Evolutionary conservation across 2,888 invertebrate species (phyloP).

Genomic region (Epinotia bilunana): DNA sequence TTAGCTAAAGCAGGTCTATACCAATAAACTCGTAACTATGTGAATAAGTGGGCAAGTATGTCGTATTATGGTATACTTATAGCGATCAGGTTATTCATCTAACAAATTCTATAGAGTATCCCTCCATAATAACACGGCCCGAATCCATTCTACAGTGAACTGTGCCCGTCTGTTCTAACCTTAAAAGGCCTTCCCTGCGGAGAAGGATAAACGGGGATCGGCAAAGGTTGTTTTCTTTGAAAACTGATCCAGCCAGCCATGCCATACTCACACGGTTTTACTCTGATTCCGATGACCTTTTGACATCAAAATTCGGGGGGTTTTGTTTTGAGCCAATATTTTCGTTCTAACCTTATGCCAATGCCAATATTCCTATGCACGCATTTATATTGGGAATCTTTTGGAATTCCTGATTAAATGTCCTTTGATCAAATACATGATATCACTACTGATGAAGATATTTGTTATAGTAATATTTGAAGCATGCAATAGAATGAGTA

Average conservation of each 20-base stretch:
- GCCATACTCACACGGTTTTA: constrained; percentile 54
- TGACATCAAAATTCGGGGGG: constrained; percentile 19
- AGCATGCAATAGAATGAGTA: no score
- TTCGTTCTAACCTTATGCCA: neutral
- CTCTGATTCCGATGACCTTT: constrained; percentile 52
- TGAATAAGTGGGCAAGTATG: no score
- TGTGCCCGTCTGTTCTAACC: neutral
- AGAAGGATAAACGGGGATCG: constrained; percentile 58
- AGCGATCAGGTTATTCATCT: no score
- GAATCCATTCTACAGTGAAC: neutral
- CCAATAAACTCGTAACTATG: no score
- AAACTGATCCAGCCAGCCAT: constrained; percentile 63
- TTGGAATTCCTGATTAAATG: neutral
- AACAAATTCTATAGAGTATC: no score
- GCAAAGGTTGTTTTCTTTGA: constrained; percentile 69
- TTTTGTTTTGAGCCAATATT: constrained; percentile 22
- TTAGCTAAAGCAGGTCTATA: no score
- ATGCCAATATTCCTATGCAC: neutral
- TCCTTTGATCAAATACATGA: no score
- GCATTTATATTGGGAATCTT: neutral
- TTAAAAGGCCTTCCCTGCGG: constrained; percentile 48
- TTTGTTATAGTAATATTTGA: no score
- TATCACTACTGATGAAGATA: no score
- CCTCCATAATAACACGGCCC: no score
- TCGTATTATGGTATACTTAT: no score